Percentiles rank a stretch among this genome's conserved stretches.
Evolutionary conservation across 2,888 invertebrate species (phyloP).

Genomic region (Temnothorax unifasciatus): DNA sequence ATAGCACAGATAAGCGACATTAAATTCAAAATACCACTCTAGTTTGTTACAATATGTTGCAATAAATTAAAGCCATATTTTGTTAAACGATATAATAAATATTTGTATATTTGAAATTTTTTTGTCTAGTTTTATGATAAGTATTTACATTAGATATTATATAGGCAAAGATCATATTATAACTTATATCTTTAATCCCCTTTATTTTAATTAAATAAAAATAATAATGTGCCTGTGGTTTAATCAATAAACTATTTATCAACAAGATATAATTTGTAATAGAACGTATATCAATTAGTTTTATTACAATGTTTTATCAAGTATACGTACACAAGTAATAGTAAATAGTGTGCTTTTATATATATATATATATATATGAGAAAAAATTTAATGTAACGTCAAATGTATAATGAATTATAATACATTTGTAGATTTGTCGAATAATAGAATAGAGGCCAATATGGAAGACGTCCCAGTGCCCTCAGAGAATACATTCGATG

Average conservation of each 20-base stretch:
- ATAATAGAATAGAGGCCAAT: slow-evolving; percentile 27
- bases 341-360: too few relatives aligned
- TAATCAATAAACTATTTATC: neutral
- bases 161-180: neutral
- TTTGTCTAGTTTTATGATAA: neutral
- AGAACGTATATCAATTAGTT: neutral
- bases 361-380: neutral
- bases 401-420: neutral
- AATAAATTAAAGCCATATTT: too few relatives aligned
- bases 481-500: slow-evolving; percentile 85
- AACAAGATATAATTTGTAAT: too few relatives aligned
- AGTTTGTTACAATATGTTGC: neutral
- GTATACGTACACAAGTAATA: neutral
- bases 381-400: neutral
- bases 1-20: neutral
- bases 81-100: neutral
- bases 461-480: slow-evolving; percentile 44
- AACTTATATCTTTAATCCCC: too few relatives aligned
- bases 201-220: neutral
- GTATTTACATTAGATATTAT: neutral
- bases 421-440: slow-evolving; percentile 19
- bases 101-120: neutral
- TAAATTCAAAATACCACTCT: neutral
- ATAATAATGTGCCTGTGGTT: neutral
- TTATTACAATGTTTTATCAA: neutral